A percentile compares a stretch with the other conserved stretches of the same genome.
phyloP scores from a whole-genome alignment of 2,797 vertebrate species.

The Hoplostethus atlanticus region DNA sequence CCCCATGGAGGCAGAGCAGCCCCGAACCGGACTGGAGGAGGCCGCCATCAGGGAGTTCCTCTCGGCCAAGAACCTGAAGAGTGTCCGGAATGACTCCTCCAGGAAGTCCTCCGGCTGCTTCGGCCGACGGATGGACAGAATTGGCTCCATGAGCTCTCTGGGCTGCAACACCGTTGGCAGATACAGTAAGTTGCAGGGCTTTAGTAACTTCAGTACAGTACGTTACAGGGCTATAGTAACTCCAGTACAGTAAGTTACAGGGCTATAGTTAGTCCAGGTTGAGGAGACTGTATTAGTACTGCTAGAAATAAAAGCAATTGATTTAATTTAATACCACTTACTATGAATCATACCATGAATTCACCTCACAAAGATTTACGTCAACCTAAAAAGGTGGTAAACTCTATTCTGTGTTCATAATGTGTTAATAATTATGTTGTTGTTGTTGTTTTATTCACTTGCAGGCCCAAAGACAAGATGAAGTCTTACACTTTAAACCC shows the following conservation, averaged over 20 bases:
- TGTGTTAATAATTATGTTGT: neutral
- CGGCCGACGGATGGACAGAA: constrained; percentile 89
- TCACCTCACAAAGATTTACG: no score
- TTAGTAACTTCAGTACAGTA: neutral
- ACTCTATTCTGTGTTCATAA: no score
- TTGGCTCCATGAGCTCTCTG: constrained; percentile 88
- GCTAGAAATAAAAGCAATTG: neutral
- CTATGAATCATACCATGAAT: no score
- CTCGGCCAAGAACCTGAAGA: constrained; percentile 77
- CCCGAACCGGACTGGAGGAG: constrained; percentile 42
- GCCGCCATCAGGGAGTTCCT: constrained; percentile 64
- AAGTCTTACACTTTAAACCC: constrained; percentile 75
- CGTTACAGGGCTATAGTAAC: neutral
- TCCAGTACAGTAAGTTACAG: constrained; percentile 73
- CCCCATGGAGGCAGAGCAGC: constrained; percentile 17
- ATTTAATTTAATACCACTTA: no score
- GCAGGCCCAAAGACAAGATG: constrained; percentile 81
- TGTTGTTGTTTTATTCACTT: constrained; percentile 50
- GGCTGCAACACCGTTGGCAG: constrained; percentile 82
- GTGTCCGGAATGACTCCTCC: constrained; percentile 70
- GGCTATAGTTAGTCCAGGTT: neutral
- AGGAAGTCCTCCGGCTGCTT: constrained; percentile 87
- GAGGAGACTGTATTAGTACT: neutral
- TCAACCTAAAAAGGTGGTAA: no score
- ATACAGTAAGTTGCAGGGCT: constrained; percentile 73